Evolutionary conservation across 2,888 invertebrate species (phyloP).

Genomic region (Leptinotarsa peninsularis): DNA sequence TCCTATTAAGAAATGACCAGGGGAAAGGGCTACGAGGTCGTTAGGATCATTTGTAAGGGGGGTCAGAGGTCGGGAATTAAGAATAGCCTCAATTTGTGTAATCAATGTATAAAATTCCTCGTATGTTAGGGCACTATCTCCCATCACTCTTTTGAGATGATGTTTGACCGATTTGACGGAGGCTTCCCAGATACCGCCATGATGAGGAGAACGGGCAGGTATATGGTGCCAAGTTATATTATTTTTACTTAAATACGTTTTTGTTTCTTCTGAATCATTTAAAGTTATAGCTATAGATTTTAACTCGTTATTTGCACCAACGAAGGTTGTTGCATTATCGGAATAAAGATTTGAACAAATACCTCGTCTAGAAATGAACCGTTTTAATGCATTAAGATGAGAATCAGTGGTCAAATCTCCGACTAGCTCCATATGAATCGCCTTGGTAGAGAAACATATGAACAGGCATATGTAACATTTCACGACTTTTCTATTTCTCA

Average conservation of each 20-base stretch:
- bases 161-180: conserved; percentile 54
- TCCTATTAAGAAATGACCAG: conserved; percentile 34
- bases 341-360: conserved; percentile 30
- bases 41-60: conserved; percentile 28
- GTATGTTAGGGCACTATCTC: conserved; percentile 47
- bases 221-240: conserved; percentile 46
- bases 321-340: conserved; percentile 25
- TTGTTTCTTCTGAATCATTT: not conserved
- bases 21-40: conserved; percentile 29
- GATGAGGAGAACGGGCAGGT: conserved; percentile 52
- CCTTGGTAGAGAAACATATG: conserved; percentile 33
- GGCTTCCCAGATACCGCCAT: conserved; percentile 58
- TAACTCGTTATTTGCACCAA: conserved; percentile 11
- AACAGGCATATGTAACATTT: conserved; percentile 34
- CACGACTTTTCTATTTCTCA: conserved; percentile 27
- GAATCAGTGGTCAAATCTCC: conserved; percentile 30
- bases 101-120: conserved; percentile 56
- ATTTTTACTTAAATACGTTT: not conserved
- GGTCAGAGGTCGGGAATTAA: conserved; percentile 55
- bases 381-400: conserved; percentile 29
- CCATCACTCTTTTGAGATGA: conserved; percentile 50
- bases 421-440: conserved; percentile 30
- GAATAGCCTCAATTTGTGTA: conserved; percentile 52
- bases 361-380: conserved; percentile 35
- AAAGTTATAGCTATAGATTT: not conserved